phyloP scores from a whole-genome alignment of 2,888 invertebrate genomes.

The Sesamia inferens region DNA sequence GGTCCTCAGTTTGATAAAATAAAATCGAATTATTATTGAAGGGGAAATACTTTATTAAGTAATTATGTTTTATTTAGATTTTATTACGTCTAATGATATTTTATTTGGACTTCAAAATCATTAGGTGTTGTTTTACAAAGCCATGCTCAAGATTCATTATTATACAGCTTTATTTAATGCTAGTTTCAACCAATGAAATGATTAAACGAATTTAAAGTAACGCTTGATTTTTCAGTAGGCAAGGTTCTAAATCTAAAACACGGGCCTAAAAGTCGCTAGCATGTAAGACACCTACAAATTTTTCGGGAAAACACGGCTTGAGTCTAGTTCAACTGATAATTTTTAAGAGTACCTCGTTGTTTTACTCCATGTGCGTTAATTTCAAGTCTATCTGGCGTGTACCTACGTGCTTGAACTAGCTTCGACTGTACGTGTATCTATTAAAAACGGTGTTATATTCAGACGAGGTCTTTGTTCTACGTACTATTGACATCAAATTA shows the following conservation, averaged over 20 bases:
- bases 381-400: constrained; percentile 53
- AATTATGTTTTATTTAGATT: too few relatives aligned
- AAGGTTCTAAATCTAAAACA: too few relatives aligned
- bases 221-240: too few relatives aligned
- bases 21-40: too few relatives aligned
- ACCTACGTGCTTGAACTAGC: constrained; percentile 60
- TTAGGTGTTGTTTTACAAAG: too few relatives aligned
- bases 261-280: background rate
- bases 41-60: too few relatives aligned
- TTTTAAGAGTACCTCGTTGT: constrained; percentile 1
- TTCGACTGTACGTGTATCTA: constrained; percentile 51
- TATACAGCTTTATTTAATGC: too few relatives aligned
- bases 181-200: too few relatives aligned
- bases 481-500: background rate
- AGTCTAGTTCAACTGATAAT: background rate
- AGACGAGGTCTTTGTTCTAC: constrained; percentile 22
- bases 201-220: too few relatives aligned
- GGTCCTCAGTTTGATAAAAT: background rate
- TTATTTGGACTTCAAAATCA: background rate
- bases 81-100: background rate
- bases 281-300: constrained; percentile 3
- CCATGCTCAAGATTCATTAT: too few relatives aligned
- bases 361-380: constrained; percentile 35
- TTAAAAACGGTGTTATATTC: constrained; percentile 35
- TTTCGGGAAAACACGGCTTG: background rate